Percentiles rank a stretch among this genome's conserved stretches.
Evolutionary conservation across 2,888 invertebrate genomes (phyloP).

Genomic region (Bruchidius siliquastri): DNA sequence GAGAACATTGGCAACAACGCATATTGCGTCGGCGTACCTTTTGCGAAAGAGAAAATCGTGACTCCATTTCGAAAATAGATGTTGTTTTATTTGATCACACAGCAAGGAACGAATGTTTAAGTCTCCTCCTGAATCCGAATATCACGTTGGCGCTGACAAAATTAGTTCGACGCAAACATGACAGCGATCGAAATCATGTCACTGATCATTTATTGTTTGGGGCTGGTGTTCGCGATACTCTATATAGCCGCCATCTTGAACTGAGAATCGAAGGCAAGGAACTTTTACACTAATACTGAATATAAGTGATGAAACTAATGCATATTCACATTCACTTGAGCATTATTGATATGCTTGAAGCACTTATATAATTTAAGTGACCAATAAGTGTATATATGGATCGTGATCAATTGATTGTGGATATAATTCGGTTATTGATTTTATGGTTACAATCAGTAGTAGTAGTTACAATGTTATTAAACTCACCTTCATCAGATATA

Average conservation of each 20-base stretch:
- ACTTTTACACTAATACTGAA: constrained; percentile 4
- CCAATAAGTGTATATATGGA: too few species aligned
- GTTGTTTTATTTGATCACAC: background rate
- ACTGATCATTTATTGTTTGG: constrained; percentile 34
- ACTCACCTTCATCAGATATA: too few species aligned
- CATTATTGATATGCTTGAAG: too few species aligned
- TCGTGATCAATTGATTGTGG: too few species aligned
- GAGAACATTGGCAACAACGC: background rate
- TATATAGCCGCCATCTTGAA: constrained; percentile 33
- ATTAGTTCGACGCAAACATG: constrained; percentile 28
- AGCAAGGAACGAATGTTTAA: background rate
- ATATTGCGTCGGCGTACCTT: background rate
- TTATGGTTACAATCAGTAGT: too few species aligned
- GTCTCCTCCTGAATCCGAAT: background rate
- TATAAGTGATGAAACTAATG: background rate
- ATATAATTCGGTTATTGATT: too few species aligned
- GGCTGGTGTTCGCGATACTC: constrained; percentile 32
- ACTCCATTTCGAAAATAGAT: background rate
- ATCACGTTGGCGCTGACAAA: constrained; percentile 18
- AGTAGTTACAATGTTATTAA: too few species aligned
- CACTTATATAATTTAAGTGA: too few species aligned
- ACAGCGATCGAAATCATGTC: constrained; percentile 24
- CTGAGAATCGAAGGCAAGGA: constrained; percentile 16
- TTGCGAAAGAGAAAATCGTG: background rate
- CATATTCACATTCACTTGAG: background rate